Base-by-base conservation (phyloP, 30 jellyfish, hydroid and myxozoan genomes). In the Nemopilema nomurai region DNA sequence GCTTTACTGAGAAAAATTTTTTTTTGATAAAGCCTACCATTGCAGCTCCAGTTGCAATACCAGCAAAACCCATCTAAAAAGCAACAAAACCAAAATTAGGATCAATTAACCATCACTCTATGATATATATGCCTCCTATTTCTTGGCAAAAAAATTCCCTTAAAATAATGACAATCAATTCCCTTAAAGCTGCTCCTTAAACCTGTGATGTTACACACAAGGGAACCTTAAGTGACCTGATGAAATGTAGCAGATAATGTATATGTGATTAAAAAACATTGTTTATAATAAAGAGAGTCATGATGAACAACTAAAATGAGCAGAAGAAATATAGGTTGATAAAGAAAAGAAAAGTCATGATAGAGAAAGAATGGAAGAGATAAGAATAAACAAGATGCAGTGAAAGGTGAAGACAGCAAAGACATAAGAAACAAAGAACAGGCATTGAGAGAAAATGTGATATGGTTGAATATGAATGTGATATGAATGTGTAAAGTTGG, bases 21-120 rank as follows among this genome's bases (percentile, higher is more conserved):
- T n/a, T 28, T 8, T 17, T 16, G 33, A 64, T 31, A 4, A 1
- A 21, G 27, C 64, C 6, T 62, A 96, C 99, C 99, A 96, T 96
- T 0, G 99, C 98, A 67, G 99, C 99, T 1, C 99, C 99, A 65
- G 97, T 89, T n/a, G 99, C 99, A 62, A 96, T 96, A 1, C 99
- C 99, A 33, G 99, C 99, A 82, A 96, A 96, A 16, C 99, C 99
- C 97, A 96, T 96, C 99, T 96, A 64, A 29, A 69, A 94, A 28
- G 71, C 30, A 29, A 33, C 62, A n/a, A 70, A 32, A 21, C 1
- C 64, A 13, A 57, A 19, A 28, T 0, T 30, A 22, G n/a, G n/a
- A n/a, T n/a, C n/a, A n/a, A n/a, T n/a, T n/a, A n/a, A n/a, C n/a
- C n/a, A n/a, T n/a, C n/a, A n/a, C n/a, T n/a, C n/a, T n/a, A n/a